Evolutionary conservation across 2,113 vertebrate genomes (phyloP).

Genomic region (Epinephelus lanceolatus): DNA sequence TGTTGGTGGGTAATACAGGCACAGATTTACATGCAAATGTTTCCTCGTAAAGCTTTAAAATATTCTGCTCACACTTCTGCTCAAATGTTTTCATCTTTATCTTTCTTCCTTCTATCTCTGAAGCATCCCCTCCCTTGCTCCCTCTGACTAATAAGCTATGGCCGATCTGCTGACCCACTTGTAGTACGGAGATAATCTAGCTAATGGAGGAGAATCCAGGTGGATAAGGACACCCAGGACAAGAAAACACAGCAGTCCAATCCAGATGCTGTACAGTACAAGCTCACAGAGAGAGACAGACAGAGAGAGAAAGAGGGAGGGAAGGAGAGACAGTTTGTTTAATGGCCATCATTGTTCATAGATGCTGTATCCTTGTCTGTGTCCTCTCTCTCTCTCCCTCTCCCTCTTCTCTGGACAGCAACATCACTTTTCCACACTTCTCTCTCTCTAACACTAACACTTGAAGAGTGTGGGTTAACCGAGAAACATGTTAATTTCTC

Average conservation of each 20-base stretch:
- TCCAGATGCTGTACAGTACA: neutral
- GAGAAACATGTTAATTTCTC: neutral
- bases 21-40: neutral
- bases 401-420: neutral
- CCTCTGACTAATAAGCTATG: slow-evolving; percentile 47
- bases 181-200: slow-evolving; percentile 58
- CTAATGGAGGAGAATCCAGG: slow-evolving; percentile 65
- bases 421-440: neutral
- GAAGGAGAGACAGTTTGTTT: slow-evolving; percentile 38
- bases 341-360: slow-evolving; percentile 50
- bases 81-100: slow-evolving; percentile 1
- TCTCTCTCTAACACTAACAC: neutral
- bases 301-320: neutral
- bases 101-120: slow-evolving; percentile 3
- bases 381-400: slow-evolving; percentile 17
- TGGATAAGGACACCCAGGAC: slow-evolving; percentile 39
- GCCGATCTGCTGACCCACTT: slow-evolving; percentile 57
- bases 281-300: neutral
- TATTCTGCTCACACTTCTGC: neutral
- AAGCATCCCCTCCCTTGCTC: neutral
- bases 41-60: neutral
- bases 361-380: slow-evolving; percentile 47
- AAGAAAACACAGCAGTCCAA: slow-evolving; percentile 17
- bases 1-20: neutral
- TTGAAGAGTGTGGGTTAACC: neutral